Percentiles rank a stretch among this genome's conserved stretches.
Conservation (phyloP, 2,797 vertebrate species). For the Sarcoramphus papa region DNA sequence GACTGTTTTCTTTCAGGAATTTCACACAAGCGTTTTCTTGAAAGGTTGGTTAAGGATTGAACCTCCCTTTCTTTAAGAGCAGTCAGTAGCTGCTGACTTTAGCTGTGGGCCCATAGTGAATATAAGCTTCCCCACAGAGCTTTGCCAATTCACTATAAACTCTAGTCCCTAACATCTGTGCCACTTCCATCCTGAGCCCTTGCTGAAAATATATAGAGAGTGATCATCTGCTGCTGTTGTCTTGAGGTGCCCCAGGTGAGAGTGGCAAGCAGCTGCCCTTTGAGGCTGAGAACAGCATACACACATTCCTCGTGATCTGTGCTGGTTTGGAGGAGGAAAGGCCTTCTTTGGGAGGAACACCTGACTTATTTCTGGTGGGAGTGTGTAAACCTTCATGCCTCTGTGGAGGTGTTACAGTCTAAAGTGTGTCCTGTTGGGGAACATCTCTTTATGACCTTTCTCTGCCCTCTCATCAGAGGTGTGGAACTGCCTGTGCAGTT, state of each 20-base stretch:
- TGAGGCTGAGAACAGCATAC: not conserved
- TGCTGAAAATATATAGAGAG: not conserved
- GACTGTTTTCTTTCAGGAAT: not conserved
- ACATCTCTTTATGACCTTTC: not conserved
- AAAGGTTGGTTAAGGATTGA: not conserved
- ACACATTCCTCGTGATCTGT: fast-evolving
- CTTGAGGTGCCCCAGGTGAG: not conserved
- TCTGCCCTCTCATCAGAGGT: not conserved
- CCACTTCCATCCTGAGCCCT: not conserved
- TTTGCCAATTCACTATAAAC: not conserved
- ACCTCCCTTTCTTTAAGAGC: not conserved
- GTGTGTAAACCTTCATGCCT: not conserved
- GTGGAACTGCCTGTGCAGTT: not conserved
- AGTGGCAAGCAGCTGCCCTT: not conserved
- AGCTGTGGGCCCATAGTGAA: not conserved
- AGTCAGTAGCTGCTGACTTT: not conserved
- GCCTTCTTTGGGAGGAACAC: not conserved
- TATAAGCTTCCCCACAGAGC: not conserved
- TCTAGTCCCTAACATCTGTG: not conserved
- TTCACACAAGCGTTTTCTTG: not conserved
- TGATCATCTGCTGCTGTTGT: not conserved
- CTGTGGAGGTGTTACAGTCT: not conserved
- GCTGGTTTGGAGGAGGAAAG: not conserved
- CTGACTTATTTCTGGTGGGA: not conserved
- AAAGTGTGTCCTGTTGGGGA: not conserved